These are phyloP conservation scores for Chironomus tentans DNA, from an alignment of 2,888 invertebrate species.

Conservation along the genomic window DNA sequence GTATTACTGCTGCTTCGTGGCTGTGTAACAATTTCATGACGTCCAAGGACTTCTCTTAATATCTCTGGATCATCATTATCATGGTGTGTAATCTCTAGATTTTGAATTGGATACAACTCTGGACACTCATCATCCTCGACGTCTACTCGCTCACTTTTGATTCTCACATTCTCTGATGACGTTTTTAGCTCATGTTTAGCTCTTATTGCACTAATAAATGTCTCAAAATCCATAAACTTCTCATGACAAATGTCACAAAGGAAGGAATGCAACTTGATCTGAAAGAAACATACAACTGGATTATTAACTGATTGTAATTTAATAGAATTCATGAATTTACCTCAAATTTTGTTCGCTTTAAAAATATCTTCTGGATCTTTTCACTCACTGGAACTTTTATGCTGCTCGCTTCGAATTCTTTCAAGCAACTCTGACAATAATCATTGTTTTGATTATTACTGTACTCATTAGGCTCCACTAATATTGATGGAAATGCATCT, in stretches of 20 bases:
- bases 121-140: too few relatives aligned
- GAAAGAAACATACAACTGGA: background rate
- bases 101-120: too few relatives aligned
- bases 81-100: too few relatives aligned
- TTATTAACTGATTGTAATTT: background rate
- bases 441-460: background rate
- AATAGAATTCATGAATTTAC: background rate
- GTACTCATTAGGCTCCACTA: background rate
- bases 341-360: background rate
- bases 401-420: background rate
- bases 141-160: too few relatives aligned
- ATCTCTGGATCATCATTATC: too few relatives aligned
- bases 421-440: background rate
- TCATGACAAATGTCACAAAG: background rate
- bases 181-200: background rate
- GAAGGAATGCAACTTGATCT: background rate
- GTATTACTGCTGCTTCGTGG: too few relatives aligned
- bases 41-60: too few relatives aligned
- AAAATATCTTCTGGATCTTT: background rate
- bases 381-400: background rate
- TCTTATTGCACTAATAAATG: background rate
- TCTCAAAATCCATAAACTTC: background rate
- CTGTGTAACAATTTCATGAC: too few relatives aligned
- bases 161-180: too few relatives aligned
- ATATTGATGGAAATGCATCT: background rate